Evolutionary conservation across 2,797 vertebrate genomes (phyloP), one percentile per base, ranked within the genome.

Genomic region (Myripristis murdjan): DNA sequence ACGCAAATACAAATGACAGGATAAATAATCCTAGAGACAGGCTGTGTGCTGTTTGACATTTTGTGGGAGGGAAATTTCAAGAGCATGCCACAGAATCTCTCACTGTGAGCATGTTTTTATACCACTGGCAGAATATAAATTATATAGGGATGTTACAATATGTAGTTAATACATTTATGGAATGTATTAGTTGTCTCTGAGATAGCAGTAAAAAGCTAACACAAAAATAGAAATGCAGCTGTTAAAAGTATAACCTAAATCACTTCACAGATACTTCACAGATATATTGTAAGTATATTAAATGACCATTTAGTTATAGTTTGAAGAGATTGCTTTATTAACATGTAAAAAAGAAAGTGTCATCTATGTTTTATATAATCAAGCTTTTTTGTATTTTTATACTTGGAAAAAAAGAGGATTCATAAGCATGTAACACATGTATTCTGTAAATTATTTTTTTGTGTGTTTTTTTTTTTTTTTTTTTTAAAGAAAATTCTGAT

Each of bases 341-440:
- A 89, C 86, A 89, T 94, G 89, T 93, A 92, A 90, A 93, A 92
- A 91, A 87, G 58, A 86, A 89, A 87, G 79, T 68, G 64, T 91
- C 92, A 92, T 93, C 92, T 93, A 93, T 92, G 93, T 95, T 94
- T 94, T 92, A 90, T 92, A 91, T 87, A 89, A 92, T 92, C 87
- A 91, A 90, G 72, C 75, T 84, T 90, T 91, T 95, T 95, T 95
- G 93, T 95, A 95, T 95, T 95, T 95, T 95, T 95, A 91, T 95
- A 95, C 89, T 91, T 86, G 83, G n/a, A n/a, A n/a, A n/a, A 66
- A 83, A 70, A 86, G 81, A 91, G 79, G 81, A 91, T 78, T 91
- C 82, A 91, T 90, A 72, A 37, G 73, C 80, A 91, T 64, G 79
- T 75, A 63, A 88, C 86, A 87, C 84, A 75, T 90, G 82, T 78